phyloP scores from a whole-genome alignment of 2,888 invertebrate genomes.

The Omphaloscelis lunosa region DNA sequence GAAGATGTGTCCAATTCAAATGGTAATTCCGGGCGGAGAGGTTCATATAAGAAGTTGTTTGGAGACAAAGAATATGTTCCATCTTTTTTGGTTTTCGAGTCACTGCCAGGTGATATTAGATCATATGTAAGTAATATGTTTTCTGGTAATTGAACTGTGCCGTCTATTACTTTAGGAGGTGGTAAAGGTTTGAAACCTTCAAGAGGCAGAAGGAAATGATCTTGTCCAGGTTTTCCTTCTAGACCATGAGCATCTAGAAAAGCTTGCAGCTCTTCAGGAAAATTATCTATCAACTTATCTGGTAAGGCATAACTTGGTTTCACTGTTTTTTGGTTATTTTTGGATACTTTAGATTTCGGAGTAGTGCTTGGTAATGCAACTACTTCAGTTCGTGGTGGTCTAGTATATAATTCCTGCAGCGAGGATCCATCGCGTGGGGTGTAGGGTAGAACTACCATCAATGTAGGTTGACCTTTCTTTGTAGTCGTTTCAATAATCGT shows the following conservation, averaged over 20 bases:
- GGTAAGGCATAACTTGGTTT: conserved; percentile 74
- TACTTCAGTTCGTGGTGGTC: conserved; percentile 92
- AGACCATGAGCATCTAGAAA: conserved; percentile 86
- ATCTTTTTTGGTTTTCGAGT: conserved; percentile 70
- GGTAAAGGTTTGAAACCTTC: conserved; percentile 88
- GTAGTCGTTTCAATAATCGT: conserved; percentile 77
- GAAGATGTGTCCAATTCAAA: conserved; percentile 85
- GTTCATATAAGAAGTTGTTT: conserved; percentile 83
- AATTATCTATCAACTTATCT: conserved; percentile 75
- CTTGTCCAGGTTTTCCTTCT: conserved; percentile 81
- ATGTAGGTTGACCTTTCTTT: conserved; percentile 80
- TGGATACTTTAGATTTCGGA: conserved; percentile 74
- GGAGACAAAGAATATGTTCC: conserved; percentile 70
- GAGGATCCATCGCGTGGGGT: conserved; percentile 90
- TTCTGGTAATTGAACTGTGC: conserved; percentile 85
- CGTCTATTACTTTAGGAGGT: conserved; percentile 82
- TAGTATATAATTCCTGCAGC: conserved; percentile 92
- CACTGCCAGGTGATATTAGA: conserved; percentile 77
- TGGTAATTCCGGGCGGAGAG: conserved; percentile 81
- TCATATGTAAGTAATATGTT: conserved; percentile 86
- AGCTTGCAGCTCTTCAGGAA: conserved; percentile 83
- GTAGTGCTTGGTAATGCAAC: conserved; percentile 82
- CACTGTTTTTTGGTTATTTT: conserved; percentile 71
- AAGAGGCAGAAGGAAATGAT: conserved; percentile 84
- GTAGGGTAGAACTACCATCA: conserved; percentile 93